Base-by-base conservation (phyloP, 1,140 invertebrate species). In the Ceratina japonica region DNA sequence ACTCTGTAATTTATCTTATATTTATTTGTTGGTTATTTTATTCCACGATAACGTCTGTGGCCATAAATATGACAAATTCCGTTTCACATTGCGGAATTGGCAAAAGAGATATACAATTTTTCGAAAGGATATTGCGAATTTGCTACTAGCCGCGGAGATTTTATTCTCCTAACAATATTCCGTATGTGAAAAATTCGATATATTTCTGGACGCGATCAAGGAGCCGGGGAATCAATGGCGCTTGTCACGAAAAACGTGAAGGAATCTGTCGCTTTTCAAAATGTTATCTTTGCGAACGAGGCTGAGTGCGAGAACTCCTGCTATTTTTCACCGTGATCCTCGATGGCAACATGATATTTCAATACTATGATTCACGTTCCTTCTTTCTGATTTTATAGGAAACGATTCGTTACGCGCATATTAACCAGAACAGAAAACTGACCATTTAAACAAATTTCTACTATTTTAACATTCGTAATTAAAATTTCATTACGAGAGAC, bases 201-300 rank as follows among this genome's bases (percentile, higher is more conserved):
- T 59, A 58, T 71, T 44, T 71, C 68, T 31, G 20, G 22, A 24
- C 37, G 37, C 51, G 64, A 44, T 16, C 27, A 18, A 16, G 64
- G 51, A 20, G 27, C 52, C 10, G 10, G 52, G 13, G 52, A 70
- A 70, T 70, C 69, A 71, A 71, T 71, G 18, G 69, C n/a, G n/a
- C 22, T 20, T 71, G 54, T 58, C 68, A 31, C 52, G 52, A 71
- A 18, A 59, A 71, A 59, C 8, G 13, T 2, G 69, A 20, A 71
- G 27, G 22, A 71, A 71, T 71, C 69, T 59, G 69, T 58, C 69
- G 54, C 69, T 22, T 71, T 20, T 44, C 52, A 59, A 71, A 71
- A 71, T 71, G 69, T 71, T 71, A 58, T 71, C 58, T 27, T 58
- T 71, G 4, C 27, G 54, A 37, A 2, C n/a, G 20, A 44, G 13